Evolutionary conservation across 2,888 invertebrate genomes (phyloP), one percentile per base, ranked within the genome.

Genomic region (Ectemnius cavifrons): DNA sequence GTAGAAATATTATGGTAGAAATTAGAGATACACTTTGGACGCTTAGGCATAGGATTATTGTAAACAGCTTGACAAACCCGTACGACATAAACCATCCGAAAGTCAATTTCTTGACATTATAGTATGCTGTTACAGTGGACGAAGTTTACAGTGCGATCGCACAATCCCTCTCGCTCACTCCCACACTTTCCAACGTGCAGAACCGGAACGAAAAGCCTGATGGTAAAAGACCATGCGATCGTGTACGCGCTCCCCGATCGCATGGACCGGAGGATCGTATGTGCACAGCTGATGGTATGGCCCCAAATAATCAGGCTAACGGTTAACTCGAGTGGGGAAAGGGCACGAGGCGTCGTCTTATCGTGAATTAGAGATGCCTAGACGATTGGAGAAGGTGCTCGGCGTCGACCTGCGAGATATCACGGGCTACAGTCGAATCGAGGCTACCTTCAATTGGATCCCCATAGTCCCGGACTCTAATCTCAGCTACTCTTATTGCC

Each of bases 231-330:
- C 37, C 37, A 37, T 37, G 37, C 37, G 37, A 37, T 56, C 18
- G 56, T 56, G 56, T 18, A n/a, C 56, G 4, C 52, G 14, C 6
- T 14, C 52, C 8, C 16, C n/a, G 71, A 73, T 77, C 80, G 69
- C 79, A 79, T 79, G 37, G 37, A 37, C 37, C 37, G 37, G 37
- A 63, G 69, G 79, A 79, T 83, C 83, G 84, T 82, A 89, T 89
- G 89, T 89, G 88, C 89, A 83, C 89, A 89, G 89, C 88, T 89
- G 88, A 87, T 89, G 83, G 89, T 89, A 88, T 87, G 87, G 80
- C 86, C 88, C 88, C 85, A 77, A 84, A 84, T 79, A 83, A 75
- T 76, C 63, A 75, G 71, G 67, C 65, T 74, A 79, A 65, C 63
- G 20, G 61, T 23, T 52, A 23, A 61, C 27, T 63, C 69, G 67